A percentile compares a stretch with the other conserved stretches of the same genome.
Conservation (phyloP, 2,888 invertebrate genomes). For the Agriotes lineatus region DNA sequence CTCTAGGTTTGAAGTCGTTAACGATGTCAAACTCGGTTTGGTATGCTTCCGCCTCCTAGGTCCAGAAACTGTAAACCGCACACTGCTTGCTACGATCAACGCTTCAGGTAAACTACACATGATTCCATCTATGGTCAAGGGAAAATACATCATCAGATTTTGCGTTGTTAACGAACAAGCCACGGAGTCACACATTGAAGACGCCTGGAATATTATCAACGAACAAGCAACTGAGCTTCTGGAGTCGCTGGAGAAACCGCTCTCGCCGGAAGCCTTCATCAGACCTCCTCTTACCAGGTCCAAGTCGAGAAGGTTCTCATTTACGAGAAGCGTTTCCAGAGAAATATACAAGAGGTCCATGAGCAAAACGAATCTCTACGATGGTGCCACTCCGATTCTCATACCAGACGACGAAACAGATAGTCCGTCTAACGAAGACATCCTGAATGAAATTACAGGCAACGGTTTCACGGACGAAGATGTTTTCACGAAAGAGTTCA, state of each 20-base stretch:
- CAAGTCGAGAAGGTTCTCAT: slow-evolving; percentile 70
- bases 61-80: slow-evolving; percentile 79
- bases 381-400: slow-evolving; percentile 70
- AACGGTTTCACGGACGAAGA: slow-evolving; percentile 27
- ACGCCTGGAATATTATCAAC: slow-evolving; percentile 74
- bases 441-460: slow-evolving; percentile 26
- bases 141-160: slow-evolving; percentile 80
- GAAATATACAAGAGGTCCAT: slow-evolving; percentile 69
- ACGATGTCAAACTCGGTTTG: slow-evolving; percentile 80
- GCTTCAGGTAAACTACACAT: slow-evolving; percentile 87
- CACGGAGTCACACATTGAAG: slow-evolving; percentile 77
- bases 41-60: slow-evolving; percentile 83
- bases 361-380: slow-evolving; percentile 68
- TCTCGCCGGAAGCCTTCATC: slow-evolving; percentile 63
- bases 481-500: slow-evolving; percentile 47
- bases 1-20: slow-evolving; percentile 80
- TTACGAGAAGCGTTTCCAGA: slow-evolving; percentile 70
- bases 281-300: slow-evolving; percentile 68
- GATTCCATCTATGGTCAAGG: slow-evolving; percentile 84
- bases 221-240: slow-evolving; percentile 72
- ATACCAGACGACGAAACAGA: slow-evolving; percentile 65
- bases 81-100: slow-evolving; percentile 82
- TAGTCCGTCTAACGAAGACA: slow-evolving; percentile 42
- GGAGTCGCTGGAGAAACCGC: slow-evolving; percentile 62
- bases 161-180: slow-evolving; percentile 86